Conservation (phyloP, 2,797 vertebrate species). For the Pelodytes ibericus region DNA sequence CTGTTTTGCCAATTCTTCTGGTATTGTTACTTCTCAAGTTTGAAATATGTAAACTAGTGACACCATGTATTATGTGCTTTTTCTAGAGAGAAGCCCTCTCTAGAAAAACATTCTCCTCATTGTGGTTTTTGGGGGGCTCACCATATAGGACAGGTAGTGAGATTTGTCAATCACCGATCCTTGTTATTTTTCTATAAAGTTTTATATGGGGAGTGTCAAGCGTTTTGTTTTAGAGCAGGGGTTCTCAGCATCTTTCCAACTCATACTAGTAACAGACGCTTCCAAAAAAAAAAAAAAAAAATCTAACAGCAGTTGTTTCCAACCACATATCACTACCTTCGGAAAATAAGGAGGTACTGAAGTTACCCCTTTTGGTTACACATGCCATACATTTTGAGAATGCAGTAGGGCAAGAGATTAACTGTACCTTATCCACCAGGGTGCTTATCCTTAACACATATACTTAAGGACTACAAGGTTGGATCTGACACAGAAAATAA, state of each 20-base stretch:
- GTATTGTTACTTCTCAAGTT: not conserved
- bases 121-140: not conserved
- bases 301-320: too few species aligned
- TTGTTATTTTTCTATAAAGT: not conserved
- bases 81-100: not conserved
- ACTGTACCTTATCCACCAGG: too few species aligned
- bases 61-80: too few species aligned
- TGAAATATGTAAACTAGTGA: not conserved
- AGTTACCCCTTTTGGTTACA: not conserved
- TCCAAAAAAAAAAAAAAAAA: too few species aligned
- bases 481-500: too few species aligned
- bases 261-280: too few species aligned
- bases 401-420: not conserved
- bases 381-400: not conserved
- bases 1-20: not conserved
- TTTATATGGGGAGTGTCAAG: constrained; percentile 9
- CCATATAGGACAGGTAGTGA: not conserved
- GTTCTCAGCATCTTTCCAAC: too few species aligned
- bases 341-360: too few species aligned
- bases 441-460: too few species aligned
- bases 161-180: not conserved
- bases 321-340: too few species aligned
- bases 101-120: not conserved
- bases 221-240: not conserved
- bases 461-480: too few species aligned